Percentiles rank a stretch among this genome's conserved stretches.
phyloP scores from a whole-genome alignment of 2,888 invertebrate species.

The Conomelus anceps region DNA sequence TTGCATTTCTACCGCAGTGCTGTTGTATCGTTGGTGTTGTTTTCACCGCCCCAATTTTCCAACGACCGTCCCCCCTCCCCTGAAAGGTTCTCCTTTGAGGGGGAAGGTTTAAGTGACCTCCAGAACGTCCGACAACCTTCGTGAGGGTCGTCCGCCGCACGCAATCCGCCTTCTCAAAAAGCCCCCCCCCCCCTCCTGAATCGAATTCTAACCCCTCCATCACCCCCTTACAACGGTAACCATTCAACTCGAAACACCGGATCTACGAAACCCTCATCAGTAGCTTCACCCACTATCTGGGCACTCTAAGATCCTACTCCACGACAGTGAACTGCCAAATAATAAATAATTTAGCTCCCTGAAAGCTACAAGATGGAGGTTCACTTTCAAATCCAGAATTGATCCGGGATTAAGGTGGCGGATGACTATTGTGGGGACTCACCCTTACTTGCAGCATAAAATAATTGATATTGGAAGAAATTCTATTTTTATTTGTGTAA shows the following conservation, averaged over 20 bases:
- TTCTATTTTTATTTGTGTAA: too few relatives aligned
- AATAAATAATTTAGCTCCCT: neutral
- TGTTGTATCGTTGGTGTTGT: neutral
- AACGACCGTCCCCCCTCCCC: neutral
- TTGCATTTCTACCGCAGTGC: neutral
- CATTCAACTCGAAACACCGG: neutral
- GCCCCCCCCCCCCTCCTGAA: neutral
- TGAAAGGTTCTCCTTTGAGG: neutral
- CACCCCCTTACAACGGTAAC: too few relatives aligned
- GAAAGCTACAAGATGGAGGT: neutral
- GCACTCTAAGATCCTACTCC: neutral
- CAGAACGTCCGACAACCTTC: neutral
- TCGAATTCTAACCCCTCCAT: neutral
- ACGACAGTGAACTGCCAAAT: neutral
- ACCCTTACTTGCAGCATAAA: too few relatives aligned
- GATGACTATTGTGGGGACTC: neutral
- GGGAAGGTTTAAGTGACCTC: neutral
- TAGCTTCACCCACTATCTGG: too few relatives aligned
- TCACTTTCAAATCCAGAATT: neutral
- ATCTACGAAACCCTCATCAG: neutral
- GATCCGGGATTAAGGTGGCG: neutral
- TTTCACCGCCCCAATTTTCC: neutral
- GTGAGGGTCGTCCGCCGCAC: neutral
- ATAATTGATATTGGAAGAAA: too few relatives aligned
- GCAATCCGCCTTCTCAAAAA: neutral